phyloP scores from a whole-genome alignment of 2,113 vertebrate genomes.

The Rostratula benghalensis region DNA sequence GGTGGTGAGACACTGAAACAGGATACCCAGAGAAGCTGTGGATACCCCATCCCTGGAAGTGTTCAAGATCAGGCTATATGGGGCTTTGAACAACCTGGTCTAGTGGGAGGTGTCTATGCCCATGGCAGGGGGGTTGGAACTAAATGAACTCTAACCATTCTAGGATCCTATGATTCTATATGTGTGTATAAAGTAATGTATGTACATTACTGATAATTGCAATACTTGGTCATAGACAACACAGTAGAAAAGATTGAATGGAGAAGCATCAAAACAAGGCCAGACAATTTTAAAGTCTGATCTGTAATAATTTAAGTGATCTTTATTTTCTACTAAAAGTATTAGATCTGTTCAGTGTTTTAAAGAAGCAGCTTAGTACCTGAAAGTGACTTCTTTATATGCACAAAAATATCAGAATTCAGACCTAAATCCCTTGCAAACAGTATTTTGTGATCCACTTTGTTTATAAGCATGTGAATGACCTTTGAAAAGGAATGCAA shows the following conservation, averaged over 20 bases:
- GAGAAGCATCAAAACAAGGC: neutral
- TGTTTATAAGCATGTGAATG: neutral
- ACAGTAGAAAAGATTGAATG: neutral
- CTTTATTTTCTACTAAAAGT: neutral
- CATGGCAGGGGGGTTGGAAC: too few relatives aligned
- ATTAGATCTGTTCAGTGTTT: neutral
- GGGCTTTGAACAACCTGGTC: too few relatives aligned
- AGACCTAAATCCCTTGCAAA: neutral
- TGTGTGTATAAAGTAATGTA: neutral
- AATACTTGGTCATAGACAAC: neutral
- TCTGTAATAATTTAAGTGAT: neutral
- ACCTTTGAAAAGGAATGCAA: neutral
- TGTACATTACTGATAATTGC: neutral
- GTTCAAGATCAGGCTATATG: too few relatives aligned
- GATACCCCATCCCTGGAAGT: too few relatives aligned
- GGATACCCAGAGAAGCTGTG: too few relatives aligned
- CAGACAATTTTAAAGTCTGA: neutral
- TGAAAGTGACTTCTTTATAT: neutral
- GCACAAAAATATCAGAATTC: neutral
- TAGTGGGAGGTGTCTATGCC: too few relatives aligned
- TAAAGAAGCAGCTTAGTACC: neutral
- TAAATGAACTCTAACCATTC: too few relatives aligned
- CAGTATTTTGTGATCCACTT: neutral
- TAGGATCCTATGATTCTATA: neutral
- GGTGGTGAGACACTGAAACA: too few relatives aligned